Evolutionary conservation across 2,113 vertebrate species (phyloP), one percentile per base, ranked within the genome.

Genomic region (Scytalopus superciliaris): DNA sequence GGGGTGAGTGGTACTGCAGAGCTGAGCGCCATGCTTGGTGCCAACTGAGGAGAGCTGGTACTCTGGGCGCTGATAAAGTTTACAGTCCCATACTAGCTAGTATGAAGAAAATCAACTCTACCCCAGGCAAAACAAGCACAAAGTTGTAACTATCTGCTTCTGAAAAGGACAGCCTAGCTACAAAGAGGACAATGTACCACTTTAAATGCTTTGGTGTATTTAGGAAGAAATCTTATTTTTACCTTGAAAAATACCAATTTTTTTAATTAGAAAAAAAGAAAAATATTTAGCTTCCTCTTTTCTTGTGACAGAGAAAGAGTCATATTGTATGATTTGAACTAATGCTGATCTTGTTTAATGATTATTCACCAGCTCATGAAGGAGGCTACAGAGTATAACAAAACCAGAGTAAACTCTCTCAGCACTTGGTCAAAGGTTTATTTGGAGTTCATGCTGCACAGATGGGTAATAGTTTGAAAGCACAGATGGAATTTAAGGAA

Each of bases 401-500:
- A 83, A 80, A 72, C 31, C 75, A 55, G 86, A 79, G 56, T 19
- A 52, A 2, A 4, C 49, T 96, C 1, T 0, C 59, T 94, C 33
- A 93, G 74, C 76, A 35, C 88, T 96, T 96, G 92, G 90, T 95
- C n/a, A 12, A 74, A 94, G 79, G 81, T 92, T 96, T 96, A 87
- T 95, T 94, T 96, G 95, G 94, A 93, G 93, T 94, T 96, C 75
- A 57, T 84, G 83, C 59, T 96, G 93, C 84, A 95, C 96, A 97
- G 97, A 97, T 97, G 97, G 96, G 84, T 94, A 95, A 91, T 95
- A 79, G 97, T 94, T 97, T 85, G 80, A 94, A 96, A 96, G 93
- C 9, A 7, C 97, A 97, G 96, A 98, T 97, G 94, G 97, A 92
- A 91, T 96, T 94, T 87, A 97, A 84, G 87, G 95, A 97, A 96